Evolutionary conservation across 2,888 invertebrate species (phyloP).

Genomic region (Troglohyphantes excavatus): DNA sequence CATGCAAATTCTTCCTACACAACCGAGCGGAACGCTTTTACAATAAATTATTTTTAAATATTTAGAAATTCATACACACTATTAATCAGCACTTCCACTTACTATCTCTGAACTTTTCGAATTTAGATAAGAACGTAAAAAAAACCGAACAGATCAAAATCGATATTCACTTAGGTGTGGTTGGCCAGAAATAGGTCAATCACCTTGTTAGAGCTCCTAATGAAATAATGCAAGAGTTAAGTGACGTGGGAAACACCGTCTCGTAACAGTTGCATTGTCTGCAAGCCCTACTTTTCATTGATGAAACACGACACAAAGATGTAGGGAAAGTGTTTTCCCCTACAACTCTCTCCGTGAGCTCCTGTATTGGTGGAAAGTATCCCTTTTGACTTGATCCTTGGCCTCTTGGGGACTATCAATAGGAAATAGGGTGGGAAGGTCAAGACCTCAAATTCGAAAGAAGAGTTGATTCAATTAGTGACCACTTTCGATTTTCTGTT

Average conservation of each 20-base stretch:
- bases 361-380: background rate
- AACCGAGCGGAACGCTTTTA: too few species aligned
- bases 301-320: conserved; percentile 21
- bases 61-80: too few species aligned
- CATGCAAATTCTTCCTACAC: too few species aligned
- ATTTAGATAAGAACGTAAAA: background rate
- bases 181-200: conserved; percentile 17
- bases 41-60: too few species aligned
- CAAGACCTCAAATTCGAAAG: conserved; percentile 14
- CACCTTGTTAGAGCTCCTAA: conserved; percentile 29
- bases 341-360: background rate
- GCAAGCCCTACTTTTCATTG: conserved; percentile 17
- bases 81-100: too few species aligned
- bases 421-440: conserved; percentile 50
- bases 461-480: background rate
- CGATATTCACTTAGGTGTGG: conserved; percentile 1
- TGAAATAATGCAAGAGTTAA: conserved; percentile 46
- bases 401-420: conserved; percentile 1
- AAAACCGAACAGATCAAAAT: background rate
- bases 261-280: conserved; percentile 39
- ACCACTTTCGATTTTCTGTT: too few species aligned
- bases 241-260: conserved; percentile 44
- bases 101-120: background rate
- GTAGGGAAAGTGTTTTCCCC: background rate
- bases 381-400: conserved; percentile 23